Conservation (phyloP, 2,113 vertebrate species). For the Suncus etruscus region DNA sequence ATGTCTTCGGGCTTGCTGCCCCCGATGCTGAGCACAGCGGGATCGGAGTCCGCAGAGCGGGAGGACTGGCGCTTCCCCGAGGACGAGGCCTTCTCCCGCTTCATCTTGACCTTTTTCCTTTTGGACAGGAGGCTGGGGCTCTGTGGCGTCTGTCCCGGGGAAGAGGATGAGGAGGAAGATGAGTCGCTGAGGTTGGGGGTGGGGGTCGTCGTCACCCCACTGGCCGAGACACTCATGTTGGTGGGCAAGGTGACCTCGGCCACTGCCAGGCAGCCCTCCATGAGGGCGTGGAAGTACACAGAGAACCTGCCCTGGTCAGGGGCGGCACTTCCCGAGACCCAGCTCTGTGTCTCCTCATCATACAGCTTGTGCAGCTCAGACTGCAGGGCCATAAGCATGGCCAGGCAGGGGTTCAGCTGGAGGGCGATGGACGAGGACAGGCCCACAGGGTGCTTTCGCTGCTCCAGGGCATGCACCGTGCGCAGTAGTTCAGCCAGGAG, state of each 20-base stretch:
- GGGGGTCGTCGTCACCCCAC: constrained; percentile 91
- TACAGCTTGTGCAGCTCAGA: constrained; percentile 97
- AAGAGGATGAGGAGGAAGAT: constrained; percentile 96
- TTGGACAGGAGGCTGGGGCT: constrained; percentile 98
- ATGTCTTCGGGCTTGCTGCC: constrained; percentile 98
- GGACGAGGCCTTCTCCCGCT: constrained; percentile 93
- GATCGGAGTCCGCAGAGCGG: constrained; percentile 89
- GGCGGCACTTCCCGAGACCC: constrained; percentile 88
- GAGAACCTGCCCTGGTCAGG: constrained; percentile 95
- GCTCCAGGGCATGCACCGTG: constrained; percentile 94
- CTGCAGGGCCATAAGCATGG: constrained; percentile 97
- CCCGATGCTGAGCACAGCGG: constrained; percentile 92
- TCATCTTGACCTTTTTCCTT: constrained; percentile 99
- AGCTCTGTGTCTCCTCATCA: constrained; percentile 95
- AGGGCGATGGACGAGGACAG: constrained; percentile 95
- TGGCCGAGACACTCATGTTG: constrained; percentile 92
- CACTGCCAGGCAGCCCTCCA: constrained; percentile 97
- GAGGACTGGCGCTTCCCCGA: constrained; percentile 91
- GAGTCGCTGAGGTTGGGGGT: constrained; percentile 97
- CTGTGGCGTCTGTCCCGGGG: constrained; percentile 97
- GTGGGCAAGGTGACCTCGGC: constrained; percentile 97
- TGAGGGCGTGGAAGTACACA: constrained; percentile 96
- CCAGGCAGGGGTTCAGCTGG: constrained; percentile 96
- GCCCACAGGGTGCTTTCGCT: constrained; percentile 91
- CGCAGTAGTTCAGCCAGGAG: constrained; percentile 95